Evolutionary conservation across 2,888 invertebrate genomes (phyloP), one percentile per base, ranked within the genome.

Genomic region (Bursaphelenchus okinawaensis): DNA sequence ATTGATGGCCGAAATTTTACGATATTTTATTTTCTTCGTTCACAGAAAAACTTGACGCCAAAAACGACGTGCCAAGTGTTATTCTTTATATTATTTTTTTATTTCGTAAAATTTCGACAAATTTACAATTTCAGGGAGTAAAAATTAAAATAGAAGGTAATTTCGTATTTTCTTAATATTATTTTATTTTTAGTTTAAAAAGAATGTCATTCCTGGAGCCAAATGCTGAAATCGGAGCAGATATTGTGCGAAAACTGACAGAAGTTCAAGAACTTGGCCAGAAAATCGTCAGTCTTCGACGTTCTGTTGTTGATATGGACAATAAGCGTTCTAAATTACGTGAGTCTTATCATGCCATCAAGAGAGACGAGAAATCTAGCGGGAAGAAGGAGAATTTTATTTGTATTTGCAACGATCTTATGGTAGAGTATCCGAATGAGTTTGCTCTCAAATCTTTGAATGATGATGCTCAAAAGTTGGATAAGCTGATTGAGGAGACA

Each of bases 351-450:
- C 60, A 59, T 29, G 60, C 60, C 52, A n/a, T 59, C 24, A 27
- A 27, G 12, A 31, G 60, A 50, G 12, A 12, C 23, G 23, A 23
- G 26, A 54, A 4, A 23, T 19, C 50, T 26, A n/a, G 16, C 16
- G 62, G 20, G 7, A 27, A 24, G 2, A 62, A 24, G 55, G 19
- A 24, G 57, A 62, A 62, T 58, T 27, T 27, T 31, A 59, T 58
- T 9, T 31, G 50, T 19, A 50, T 59, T 20, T 59, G 60, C 28
- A 31, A 31, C 24, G 60, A 27, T 16, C 60, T 59, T 22, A 40
- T 59, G 50, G 60, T 59, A 20, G 55, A 59, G 29, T 59, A 50
- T 29, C 60, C 60, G 20, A 27, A 59, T 4, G 40, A 40, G 6
- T 40, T 16, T 40, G 12, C n/a, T 3, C n/a, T 40, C 16, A 40